These are phyloP conservation scores for Psittacara wagleri DNA, from an alignment of 2,113 vertebrate species.

Conservation along the genomic window DNA sequence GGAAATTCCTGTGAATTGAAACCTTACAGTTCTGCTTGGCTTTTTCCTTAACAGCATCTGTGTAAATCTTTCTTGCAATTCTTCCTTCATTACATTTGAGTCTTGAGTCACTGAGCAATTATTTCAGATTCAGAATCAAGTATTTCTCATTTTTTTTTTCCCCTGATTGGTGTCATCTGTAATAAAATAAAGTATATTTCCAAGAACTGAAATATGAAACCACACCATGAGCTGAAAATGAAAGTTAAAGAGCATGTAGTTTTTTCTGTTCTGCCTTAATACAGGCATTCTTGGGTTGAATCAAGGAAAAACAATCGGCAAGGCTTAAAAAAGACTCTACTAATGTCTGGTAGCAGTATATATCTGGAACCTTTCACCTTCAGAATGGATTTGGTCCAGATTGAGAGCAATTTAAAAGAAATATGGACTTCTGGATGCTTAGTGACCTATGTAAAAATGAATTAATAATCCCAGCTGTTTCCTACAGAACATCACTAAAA, in stretches of 20 bases:
- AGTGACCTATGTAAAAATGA: conserved; percentile 59
- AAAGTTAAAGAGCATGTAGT: neutral
- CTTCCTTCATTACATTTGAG: conserved; percentile 48
- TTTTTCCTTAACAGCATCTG: neutral
- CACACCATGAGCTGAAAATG: neutral
- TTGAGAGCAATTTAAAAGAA: conserved; percentile 60
- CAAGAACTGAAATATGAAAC: conserved; percentile 2
- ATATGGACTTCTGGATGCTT: conserved; percentile 57
- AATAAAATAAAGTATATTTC: conserved; percentile 32
- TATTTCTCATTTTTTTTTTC: neutral
- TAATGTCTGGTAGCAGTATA: conserved; percentile 13
- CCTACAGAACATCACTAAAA: conserved; percentile 36
- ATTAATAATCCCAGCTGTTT: conserved; percentile 60
- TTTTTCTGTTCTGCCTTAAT: neutral
- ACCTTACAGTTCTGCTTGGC: neutral
- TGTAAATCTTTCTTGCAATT: conserved; percentile 31
- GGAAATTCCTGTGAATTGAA: conserved; percentile 8
- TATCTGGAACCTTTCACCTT: conserved; percentile 56
- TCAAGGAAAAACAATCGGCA: neutral
- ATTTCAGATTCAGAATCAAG: conserved; percentile 28
- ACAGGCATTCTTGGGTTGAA: neutral
- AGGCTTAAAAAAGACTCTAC: conserved; percentile 6
- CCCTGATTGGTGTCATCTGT: neutral
- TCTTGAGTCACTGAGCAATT: conserved; percentile 52
- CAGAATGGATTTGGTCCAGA: conserved; percentile 44